Conservation (phyloP, 2,797 vertebrate species). For the Tragopan temminckii region DNA sequence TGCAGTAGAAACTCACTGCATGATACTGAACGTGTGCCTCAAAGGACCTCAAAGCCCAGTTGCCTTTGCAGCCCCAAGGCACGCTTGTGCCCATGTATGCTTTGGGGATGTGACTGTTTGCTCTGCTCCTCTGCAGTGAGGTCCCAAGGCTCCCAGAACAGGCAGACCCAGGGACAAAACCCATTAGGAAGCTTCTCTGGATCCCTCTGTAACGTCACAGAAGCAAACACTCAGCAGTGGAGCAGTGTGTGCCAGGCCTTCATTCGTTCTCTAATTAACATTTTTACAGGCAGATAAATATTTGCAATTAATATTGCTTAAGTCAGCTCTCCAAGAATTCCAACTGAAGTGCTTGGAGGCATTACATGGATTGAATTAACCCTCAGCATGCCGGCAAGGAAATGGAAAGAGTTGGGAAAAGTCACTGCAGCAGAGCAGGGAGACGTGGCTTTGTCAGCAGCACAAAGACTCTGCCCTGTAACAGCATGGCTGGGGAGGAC, state of each 20-base stretch:
- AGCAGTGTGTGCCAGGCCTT: neutral
- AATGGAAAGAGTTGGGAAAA: neutral
- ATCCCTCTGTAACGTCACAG: neutral
- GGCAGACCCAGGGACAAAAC: neutral
- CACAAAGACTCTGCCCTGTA: neutral
- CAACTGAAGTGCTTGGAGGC: neutral
- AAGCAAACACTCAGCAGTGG: neutral
- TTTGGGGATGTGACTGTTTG: too few relatives aligned
- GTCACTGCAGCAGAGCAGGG: rapidly evolving
- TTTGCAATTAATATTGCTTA: neutral
- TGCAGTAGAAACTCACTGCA: too few relatives aligned
- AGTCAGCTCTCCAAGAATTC: neutral
- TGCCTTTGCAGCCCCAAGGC: too few relatives aligned
- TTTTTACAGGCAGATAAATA: neutral
- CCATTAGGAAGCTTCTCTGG: neutral
- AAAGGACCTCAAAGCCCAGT: too few relatives aligned
- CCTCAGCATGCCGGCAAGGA: neutral
- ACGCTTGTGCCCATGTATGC: too few relatives aligned
- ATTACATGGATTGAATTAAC: neutral
- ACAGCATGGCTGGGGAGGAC: neutral
- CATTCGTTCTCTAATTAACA: neutral
- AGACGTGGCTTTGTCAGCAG: rapidly evolving
- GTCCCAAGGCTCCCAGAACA: neutral
- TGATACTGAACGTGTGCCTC: too few relatives aligned
- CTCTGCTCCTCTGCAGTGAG: neutral